phyloP scores from a whole-genome alignment of 1,140 invertebrate genomes.

The Pseudomyrmex flavicornis region DNA sequence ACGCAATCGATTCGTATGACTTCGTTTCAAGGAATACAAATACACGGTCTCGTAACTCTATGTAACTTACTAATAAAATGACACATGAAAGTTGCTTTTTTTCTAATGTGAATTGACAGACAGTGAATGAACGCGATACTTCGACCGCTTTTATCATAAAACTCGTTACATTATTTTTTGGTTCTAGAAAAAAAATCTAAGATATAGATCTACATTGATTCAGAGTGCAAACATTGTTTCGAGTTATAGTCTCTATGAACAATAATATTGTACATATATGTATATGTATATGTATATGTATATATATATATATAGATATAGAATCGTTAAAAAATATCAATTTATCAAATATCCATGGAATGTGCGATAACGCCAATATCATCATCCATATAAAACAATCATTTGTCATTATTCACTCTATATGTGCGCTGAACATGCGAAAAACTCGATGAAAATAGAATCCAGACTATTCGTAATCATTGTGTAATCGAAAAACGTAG shows the following conservation, averaged over 20 bases:
- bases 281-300: no score
- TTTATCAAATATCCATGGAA: conserved; percentile 68
- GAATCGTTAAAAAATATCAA: conserved; percentile 53
- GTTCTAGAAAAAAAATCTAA: conserved; percentile 48
- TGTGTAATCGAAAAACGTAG: conserved; percentile 43
- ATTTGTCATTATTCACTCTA: conserved; percentile 15
- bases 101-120: neutral
- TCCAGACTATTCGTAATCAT: conserved; percentile 49
- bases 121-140: conserved; percentile 43
- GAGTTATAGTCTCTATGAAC: conserved; percentile 51
- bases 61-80: conserved; percentile 35
- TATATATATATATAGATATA: conserved; percentile 7
- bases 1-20: conserved; percentile 66
- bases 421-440: conserved; percentile 33
- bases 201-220: conserved; percentile 49
- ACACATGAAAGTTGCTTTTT: conserved; percentile 24
- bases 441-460: conserved; percentile 61
- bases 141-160: conserved; percentile 13
- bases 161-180: conserved; percentile 13
- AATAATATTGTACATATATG: neutral
- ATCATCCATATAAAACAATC: conserved; percentile 45
- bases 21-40: neutral
- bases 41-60: conserved; percentile 24
- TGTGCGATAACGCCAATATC: conserved; percentile 65
- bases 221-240: conserved; percentile 33